Evolutionary conservation across 2,888 invertebrate species (phyloP), one percentile per base, ranked within the genome.

Genomic region (Megaustenia siamemsis): DNA sequence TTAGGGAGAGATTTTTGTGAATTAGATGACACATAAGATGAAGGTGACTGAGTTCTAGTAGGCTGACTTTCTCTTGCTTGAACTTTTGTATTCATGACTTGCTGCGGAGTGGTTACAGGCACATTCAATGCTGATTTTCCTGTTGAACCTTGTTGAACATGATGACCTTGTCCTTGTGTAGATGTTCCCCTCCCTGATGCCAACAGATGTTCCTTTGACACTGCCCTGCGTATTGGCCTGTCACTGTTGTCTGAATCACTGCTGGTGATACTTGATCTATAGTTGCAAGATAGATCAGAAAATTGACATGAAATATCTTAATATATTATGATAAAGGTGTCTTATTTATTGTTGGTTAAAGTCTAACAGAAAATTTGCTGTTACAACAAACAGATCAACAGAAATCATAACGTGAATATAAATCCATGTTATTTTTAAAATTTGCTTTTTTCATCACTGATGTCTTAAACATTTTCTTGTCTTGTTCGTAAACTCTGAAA

Each of bases 231-330:
- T 12, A 75, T 69, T 21, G 71, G 53, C 53, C 79, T 84, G 80
- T 87, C 86, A 68, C 84, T 87, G 79, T 76, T 83, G 45, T 89
- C 89, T 12, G 89, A 89, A 78, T 88, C 89, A 56, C 86, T 88
- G 82, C 89, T 89, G 32, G 87, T 88, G 45, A 89, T 82, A 76
- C 88, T 88, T 60, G 87, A 85, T 63, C 89, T 89, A n/a, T n/a
- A n/a, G n/a, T n/a, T n/a, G n/a, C n/a, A n/a, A n/a, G n/a, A n/a
- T n/a, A n/a, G n/a, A n/a, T n/a, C n/a, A n/a, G n/a, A n/a, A n/a
- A n/a, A n/a, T n/a, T n/a, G n/a, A n/a, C n/a, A n/a, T n/a, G n/a
- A n/a, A n/a, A n/a, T n/a, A n/a, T n/a, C n/a, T n/a, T n/a, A n/a
- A n/a, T n/a, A n/a, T n/a, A n/a, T n/a, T n/a, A n/a, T n/a, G n/a